Evolutionary conservation across 2,888 invertebrate genomes (phyloP), one percentile per base, ranked within the genome.

Genomic region (Cecidostiba fungosa): DNA sequence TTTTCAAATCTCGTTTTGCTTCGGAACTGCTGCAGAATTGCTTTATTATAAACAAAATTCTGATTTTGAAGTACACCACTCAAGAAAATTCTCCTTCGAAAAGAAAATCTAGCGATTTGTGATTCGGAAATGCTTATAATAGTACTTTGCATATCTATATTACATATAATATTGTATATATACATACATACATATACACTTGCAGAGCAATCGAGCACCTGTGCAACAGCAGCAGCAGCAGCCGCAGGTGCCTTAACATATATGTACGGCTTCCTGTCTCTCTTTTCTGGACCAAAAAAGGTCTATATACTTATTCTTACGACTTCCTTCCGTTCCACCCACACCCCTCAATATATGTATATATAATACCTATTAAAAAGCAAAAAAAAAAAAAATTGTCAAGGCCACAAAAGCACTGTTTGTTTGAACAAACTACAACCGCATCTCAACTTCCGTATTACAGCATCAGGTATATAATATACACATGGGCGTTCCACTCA

Each of bases 161-260:
- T 88, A 89, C 89, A 90, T 90, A 90, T 90, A n/a, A 89, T 90
- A 89, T 90, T 90, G 90, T 90, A 4, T 19, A 16, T 3, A 50
- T 19, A 19, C 19, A 50, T 16, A 0, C 10, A 50, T 50, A 47
- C 19, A 50, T 50, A 50, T 8, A 8, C n/a, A 59, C 54, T 23
- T n/a, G 89, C 88, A 89, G 88, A 88, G 78, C 90, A 89, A 59
- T 88, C 85, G 86, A 89, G 90, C 91, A 90, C 90, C 90, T 90
- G 91, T 89, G 90, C 77, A 89, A 87, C 88, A 1, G 12, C n/a
- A n/a, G 47, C 89, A 47, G 47, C 47, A 2, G 47, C 23, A 59
- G n/a, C 89, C 89, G 89, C 92, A 92, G 92, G 91, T 92, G 92
- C 91, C 90, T 87, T 90, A 88, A 89, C 89, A 89, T 89, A 59